Evolutionary conservation across 2,888 invertebrate genomes (phyloP).

Genomic region (Drosophila borborema): DNA sequence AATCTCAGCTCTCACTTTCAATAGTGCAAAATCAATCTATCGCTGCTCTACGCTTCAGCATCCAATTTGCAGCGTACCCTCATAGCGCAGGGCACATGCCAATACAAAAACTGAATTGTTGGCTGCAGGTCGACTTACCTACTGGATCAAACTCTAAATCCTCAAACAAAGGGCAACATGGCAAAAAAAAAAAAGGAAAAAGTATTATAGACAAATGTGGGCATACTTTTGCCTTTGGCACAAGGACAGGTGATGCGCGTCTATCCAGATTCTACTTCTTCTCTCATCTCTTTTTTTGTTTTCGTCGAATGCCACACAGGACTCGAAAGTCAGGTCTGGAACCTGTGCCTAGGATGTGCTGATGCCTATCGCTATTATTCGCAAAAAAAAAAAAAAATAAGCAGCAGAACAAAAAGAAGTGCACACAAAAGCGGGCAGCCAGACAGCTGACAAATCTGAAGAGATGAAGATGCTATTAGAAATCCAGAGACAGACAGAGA

Average conservation of each 20-base stretch:
- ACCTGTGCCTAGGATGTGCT: slow-evolving; percentile 55
- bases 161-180: slow-evolving; percentile 53
- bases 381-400: slow-evolving; percentile 56
- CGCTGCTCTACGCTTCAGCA: neutral
- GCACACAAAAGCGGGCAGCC: slow-evolving; percentile 58
- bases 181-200: slow-evolving; percentile 33
- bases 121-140: slow-evolving; percentile 52
- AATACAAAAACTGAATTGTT: slow-evolving; percentile 36
- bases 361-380: slow-evolving; percentile 74
- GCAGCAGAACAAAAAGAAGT: slow-evolving; percentile 18
- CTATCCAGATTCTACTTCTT: slow-evolving; percentile 20
- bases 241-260: slow-evolving; percentile 73
- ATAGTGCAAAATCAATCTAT: neutral
- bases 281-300: slow-evolving; percentile 17
- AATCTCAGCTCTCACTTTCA: neutral
- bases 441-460: slow-evolving; percentile 64
- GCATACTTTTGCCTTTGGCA: slow-evolving; percentile 47
- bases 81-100: slow-evolving; percentile 45
- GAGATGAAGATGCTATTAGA: slow-evolving; percentile 49
- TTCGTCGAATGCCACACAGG: slow-evolving; percentile 58
- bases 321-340: slow-evolving; percentile 62
- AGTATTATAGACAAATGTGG: slow-evolving; percentile 21
- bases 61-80: slow-evolving; percentile 8
- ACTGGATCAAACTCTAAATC: slow-evolving; percentile 42
- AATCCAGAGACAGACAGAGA: slow-evolving; percentile 6